Percentiles rank a stretch among this genome's conserved stretches.
Evolutionary conservation across 2,113 vertebrate genomes (phyloP).

Genomic region (Phoenicopterus ruber): DNA sequence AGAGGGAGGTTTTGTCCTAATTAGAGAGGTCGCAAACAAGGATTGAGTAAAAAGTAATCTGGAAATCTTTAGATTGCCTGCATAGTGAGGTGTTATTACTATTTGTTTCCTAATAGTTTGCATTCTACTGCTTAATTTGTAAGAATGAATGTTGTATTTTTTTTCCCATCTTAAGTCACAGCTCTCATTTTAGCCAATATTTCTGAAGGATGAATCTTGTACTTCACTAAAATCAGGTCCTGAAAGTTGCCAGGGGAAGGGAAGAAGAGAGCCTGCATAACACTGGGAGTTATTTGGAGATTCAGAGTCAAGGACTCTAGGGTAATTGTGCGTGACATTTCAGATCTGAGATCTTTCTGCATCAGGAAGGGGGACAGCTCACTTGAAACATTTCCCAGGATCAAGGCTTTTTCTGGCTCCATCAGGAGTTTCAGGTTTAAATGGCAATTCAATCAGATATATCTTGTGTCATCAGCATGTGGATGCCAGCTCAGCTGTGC

Average conservation of each 20-base stretch:
- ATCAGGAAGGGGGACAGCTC: neutral
- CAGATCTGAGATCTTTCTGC: conserved; percentile 8
- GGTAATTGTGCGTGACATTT: conserved; percentile 19
- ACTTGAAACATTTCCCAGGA: conserved; percentile 6
- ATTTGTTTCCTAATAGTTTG: neutral
- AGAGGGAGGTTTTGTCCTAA: neutral
- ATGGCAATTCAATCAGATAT: conserved; percentile 1
- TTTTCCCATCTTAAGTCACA: neutral
- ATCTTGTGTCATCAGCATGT: neutral
- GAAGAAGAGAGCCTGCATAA: neutral
- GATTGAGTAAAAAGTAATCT: neutral
- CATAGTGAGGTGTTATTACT: neutral
- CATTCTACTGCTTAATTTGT: neutral
- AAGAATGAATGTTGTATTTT: neutral
- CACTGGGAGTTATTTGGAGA: neutral
- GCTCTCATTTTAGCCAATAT: neutral
- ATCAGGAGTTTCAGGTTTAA: conserved; percentile 8
- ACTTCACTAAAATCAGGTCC: neutral
- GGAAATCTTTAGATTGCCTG: neutral
- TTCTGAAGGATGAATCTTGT: neutral
- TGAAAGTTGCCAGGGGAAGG: neutral
- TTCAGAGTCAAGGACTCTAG: neutral
- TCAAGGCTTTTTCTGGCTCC: neutral
- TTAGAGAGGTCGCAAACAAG: neutral
- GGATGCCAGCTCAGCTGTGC: neutral